Evolutionary conservation across 2,113 vertebrate species (phyloP).

Genomic region (Orcinus orca): DNA sequence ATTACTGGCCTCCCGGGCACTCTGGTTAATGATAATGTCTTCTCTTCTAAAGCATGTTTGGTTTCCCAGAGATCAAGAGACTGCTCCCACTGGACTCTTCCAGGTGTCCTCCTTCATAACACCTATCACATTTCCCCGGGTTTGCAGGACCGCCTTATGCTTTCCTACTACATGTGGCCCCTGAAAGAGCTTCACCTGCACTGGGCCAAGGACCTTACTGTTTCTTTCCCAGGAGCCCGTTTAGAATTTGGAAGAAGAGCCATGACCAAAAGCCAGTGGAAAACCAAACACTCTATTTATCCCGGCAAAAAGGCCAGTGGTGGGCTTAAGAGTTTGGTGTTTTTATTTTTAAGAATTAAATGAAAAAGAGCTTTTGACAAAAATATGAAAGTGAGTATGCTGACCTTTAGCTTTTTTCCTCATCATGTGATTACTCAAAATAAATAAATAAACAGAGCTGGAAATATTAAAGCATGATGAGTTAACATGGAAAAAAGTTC

Average conservation of each 20-base stretch:
- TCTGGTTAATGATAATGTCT: neutral
- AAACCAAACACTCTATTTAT: constrained; percentile 24
- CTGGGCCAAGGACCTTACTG: neutral
- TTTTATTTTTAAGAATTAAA: constrained; percentile 43
- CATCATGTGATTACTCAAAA: neutral
- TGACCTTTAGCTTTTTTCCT: neutral
- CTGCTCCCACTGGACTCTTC: neutral
- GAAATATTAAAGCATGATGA: neutral
- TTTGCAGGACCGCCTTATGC: neutral
- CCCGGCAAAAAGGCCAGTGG: neutral
- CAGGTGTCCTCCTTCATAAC: neutral
- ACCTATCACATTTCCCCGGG: accelerated
- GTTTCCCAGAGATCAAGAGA: neutral
- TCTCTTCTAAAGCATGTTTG: neutral
- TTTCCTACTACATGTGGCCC: neutral
- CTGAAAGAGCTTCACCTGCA: neutral
- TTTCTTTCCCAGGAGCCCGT: neutral
- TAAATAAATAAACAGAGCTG: neutral
- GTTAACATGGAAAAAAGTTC: neutral
- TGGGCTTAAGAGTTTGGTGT: neutral
- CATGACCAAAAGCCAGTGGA: neutral
- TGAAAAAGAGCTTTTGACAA: constrained; percentile 32
- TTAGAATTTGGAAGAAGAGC: neutral
- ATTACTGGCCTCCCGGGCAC: accelerated
- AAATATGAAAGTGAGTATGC: neutral